Evolutionary conservation across 2,113 vertebrate genomes (phyloP), one percentile per base, ranked within the genome.

Genomic region (Piprites chloris): DNA sequence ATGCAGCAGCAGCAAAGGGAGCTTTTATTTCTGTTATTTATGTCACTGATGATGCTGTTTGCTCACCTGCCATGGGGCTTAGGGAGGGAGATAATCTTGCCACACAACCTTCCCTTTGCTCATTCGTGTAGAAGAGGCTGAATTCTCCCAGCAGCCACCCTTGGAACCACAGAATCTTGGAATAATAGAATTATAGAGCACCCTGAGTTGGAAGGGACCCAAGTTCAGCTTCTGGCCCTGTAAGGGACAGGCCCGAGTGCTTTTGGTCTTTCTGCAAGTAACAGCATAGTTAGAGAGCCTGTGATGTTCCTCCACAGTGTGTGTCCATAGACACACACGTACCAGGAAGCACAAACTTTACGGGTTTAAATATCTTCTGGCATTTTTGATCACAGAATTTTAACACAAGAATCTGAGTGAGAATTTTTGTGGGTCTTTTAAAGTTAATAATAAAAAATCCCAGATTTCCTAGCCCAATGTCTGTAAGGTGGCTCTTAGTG

Each of bases 41-140:
- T 73, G 62, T 35, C 55, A 41, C 33, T n/a, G 33, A 37, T 56
- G 66, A 78, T 58, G 66, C 47, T 16, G 2, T 62, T 69, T 47
- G 49, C 27, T 90, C 41, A 11, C 27, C 9, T 56, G 27, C 16
- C 14, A 0, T 13, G 0, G 0, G 13, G 17, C n/a, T 85, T 58
- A 19, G 58, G 42, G 41, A 20, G 28, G 27, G 11, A 76, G 84
- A 21, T 55, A 33, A 42, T 37, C 41, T 68, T 49, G 14, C 17
- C n/a, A 12, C 15, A 9, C 23, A 63, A 52, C 44, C 7, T 75
- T 61, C 39, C 77, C 47, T 78, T 89, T 50, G 30, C 61, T 67
- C 69, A 59, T 52, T 20, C 3, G 0, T 14, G 56, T 28, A 30
- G 35, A 72, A 69, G 50, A 35, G 6, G 27, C 1, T 41, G 30